Evolutionary conservation across 2,113 vertebrate genomes (phyloP).

Genomic region (Aspidoscelis tigris): DNA sequence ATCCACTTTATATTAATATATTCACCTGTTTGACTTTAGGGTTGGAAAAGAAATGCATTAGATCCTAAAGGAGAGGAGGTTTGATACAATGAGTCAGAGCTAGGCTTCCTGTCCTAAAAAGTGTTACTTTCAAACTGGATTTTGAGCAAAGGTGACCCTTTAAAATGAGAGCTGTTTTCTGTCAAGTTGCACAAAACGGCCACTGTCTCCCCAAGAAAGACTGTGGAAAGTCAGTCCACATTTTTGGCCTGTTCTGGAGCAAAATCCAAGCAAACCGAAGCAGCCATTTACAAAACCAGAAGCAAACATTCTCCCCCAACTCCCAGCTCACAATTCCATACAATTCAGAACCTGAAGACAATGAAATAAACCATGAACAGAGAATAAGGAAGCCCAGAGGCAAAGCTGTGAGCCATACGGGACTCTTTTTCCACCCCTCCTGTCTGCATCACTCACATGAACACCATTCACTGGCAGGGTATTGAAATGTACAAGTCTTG

Average conservation of each 20-base stretch:
- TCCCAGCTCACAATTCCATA: neutral
- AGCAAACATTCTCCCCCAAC: neutral
- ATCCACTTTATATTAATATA: too few species aligned
- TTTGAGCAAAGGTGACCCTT: too few species aligned
- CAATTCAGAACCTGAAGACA: neutral
- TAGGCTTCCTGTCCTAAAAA: too few species aligned
- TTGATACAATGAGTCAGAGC: too few species aligned
- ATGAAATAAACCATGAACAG: neutral
- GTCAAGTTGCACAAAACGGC: neutral
- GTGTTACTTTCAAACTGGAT: too few species aligned
- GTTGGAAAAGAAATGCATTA: neutral
- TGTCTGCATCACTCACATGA: conserved; percentile 53
- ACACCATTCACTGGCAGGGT: conserved; percentile 37
- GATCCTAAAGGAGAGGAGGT: too few species aligned
- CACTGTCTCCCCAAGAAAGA: neutral
- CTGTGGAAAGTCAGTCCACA: neutral
- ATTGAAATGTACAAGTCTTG: conserved; percentile 64
- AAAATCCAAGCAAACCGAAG: neutral
- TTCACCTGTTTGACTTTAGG: neutral
- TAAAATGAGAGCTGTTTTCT: neutral
- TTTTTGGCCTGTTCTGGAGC: neutral
- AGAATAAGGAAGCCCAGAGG: neutral
- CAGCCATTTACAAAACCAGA: neutral
- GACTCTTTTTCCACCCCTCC: conserved; percentile 59
- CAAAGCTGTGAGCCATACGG: conserved; percentile 44